These are phyloP conservation scores for Metalampra italica DNA, from an alignment of 2,888 invertebrate genomes.

Conservation along the genomic window DNA sequence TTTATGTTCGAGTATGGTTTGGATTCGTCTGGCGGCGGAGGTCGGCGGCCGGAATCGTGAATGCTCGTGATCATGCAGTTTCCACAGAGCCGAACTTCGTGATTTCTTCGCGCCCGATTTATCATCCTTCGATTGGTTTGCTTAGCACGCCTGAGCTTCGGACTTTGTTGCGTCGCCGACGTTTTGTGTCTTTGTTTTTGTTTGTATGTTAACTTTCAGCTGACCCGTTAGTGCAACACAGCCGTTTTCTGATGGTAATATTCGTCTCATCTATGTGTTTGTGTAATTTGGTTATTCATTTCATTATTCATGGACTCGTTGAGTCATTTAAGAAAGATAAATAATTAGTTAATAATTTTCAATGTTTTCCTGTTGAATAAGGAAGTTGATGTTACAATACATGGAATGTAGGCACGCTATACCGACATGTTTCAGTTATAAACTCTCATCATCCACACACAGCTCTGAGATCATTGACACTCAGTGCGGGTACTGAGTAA, in stretches of 20 bases:
- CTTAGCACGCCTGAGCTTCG: conserved; percentile 1
- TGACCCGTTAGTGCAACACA: too few relatives aligned
- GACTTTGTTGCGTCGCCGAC: neutral
- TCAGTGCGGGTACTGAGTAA: conserved; percentile 17
- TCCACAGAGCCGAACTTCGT: conserved; percentile 21
- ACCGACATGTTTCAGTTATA: too few relatives aligned
- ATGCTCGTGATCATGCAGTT: conserved; percentile 29
- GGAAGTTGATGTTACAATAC: neutral
- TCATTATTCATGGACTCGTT: too few relatives aligned
- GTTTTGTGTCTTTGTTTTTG: neutral
- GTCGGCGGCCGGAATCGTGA: conserved; percentile 28
- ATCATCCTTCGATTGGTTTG: conserved; percentile 10
- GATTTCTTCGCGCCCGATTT: conserved; percentile 22
- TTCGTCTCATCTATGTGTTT: too few relatives aligned
- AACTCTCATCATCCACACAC: neutral
- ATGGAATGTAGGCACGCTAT: too few relatives aligned
- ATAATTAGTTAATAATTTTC: neutral
- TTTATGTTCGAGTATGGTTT: conserved; percentile 19
- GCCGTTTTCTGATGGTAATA: too few relatives aligned
- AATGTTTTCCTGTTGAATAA: neutral
- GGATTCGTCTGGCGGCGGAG: conserved; percentile 38
- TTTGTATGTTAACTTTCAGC: too few relatives aligned
- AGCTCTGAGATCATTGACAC: conserved; percentile 38
- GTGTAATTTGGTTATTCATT: too few relatives aligned
- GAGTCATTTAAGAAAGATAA: too few relatives aligned